Base-by-base conservation (phyloP, 2,113 vertebrate genomes). In the Malurus cyaneus region DNA sequence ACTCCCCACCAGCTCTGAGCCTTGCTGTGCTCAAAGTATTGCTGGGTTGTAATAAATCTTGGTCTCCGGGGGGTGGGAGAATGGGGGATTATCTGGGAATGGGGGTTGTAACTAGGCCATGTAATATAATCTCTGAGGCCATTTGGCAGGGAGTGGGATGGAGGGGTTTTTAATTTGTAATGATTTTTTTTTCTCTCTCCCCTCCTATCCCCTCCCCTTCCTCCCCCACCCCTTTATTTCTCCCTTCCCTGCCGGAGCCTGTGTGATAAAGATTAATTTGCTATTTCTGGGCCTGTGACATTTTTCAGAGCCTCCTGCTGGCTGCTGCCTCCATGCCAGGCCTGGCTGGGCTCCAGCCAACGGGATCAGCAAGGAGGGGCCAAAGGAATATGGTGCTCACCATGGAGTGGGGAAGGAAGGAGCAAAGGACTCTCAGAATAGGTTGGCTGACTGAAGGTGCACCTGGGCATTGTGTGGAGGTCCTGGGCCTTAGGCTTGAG, bases 211-310 rank as follows among this genome's bases (percentile, higher is more conserved):
- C 34, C 13, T 26, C 52, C 50, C 18, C 26, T 54, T 21, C 69
- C 49, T 65, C 57, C 41, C n/a, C 14, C 11, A 36, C 49, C 94
- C 77, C 52, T 61, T 92, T 78, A 79, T 94, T 95, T 92, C 87
- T 96, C 92, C 71, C 57, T 95, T 95, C 57, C 72, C 83, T 96
- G 94, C 96, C 6, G 53, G 82, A 96, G 96, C 94, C 92, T 95
- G 39, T 95, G 93, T 59, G 90, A 95, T 97, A 96, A 96, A 97
- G 97, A 97, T 97, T 97, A 97, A 97, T 97, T 96, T 97, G 89
- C 97, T 97, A 97, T 97, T 97, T 97, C 97, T 97, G 95, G 96
- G 96, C 90, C 84, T 92, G 91, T 97, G 97, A 97, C 97, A 97
- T 97, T 97, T 97, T 97, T 97, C 90, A 86, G 93, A 97, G 96